These are phyloP conservation scores for Grallaria varia DNA, from an alignment of 2,113 vertebrate species.

Conservation along the genomic window DNA sequence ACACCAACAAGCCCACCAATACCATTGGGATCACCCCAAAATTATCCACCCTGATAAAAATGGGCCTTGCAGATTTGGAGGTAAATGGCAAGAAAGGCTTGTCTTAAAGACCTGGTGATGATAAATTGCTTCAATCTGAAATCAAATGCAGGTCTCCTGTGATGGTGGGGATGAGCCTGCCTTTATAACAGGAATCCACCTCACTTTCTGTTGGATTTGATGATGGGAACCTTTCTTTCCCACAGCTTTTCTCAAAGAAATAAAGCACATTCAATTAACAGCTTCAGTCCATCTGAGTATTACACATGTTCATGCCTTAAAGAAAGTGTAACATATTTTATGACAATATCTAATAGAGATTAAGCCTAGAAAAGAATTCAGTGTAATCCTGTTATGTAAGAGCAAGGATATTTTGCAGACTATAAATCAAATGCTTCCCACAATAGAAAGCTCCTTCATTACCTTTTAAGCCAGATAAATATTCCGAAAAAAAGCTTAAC, in stretches of 20 bases:
- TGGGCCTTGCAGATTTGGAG: not conserved
- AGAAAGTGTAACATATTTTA: not conserved
- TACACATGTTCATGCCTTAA: not conserved
- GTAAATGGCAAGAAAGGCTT: not conserved
- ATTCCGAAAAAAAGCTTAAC: not conserved
- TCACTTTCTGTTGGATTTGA: not conserved
- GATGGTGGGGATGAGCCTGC: not conserved
- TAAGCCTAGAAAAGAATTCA: not conserved
- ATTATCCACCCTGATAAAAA: not conserved
- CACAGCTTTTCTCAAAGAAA: not conserved
- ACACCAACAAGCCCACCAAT: not conserved
- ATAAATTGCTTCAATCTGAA: not conserved
- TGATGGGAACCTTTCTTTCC: not conserved
- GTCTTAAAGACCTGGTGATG: not conserved
- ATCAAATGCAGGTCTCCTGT: not conserved
- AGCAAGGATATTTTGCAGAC: not conserved
- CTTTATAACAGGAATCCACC: not conserved
- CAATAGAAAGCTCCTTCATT: not conserved
- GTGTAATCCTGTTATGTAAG: constrained; percentile 13
- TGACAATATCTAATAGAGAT: constrained; percentile 9
- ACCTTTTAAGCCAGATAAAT: not conserved
- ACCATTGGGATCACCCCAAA: not conserved
- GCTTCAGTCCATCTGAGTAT: not conserved
- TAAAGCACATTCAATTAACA: not conserved
- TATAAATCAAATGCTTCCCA: not conserved